Base-by-base conservation (phyloP, 1,140 invertebrate genomes). In the Caerostris darwini region DNA sequence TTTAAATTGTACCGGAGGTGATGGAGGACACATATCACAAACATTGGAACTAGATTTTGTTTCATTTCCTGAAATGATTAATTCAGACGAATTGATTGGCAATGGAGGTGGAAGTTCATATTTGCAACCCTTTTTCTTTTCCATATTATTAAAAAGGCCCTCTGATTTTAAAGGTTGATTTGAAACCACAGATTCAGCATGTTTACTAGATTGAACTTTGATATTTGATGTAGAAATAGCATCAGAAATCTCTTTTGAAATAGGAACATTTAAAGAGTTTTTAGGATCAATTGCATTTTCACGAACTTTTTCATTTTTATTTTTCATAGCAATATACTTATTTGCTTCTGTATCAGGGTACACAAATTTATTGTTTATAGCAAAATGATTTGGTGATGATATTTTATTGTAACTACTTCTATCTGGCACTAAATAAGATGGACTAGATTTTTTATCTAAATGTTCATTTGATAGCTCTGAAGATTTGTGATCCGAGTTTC, bases 1-100 rank as follows among this genome's bases (percentile, higher is more conserved):
- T 92, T 81, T 94, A 69, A 95, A 95, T 54, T 95, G 94, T 7
- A 92, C 88, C 56, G 94, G 94, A 19, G 94, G 94, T 12, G 94
- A 95, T 34, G 94, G 94, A 50, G 94, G 94, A 53, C 94, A 94
- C 14, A 95, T 88, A 81, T 95, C 94, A 94, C 87, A 94, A 50
- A 94, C 61, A 94, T 53, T 90, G 10, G 93, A 94, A 58, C 7
- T 83, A 57, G 61, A 14, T 71, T 69, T 71, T 19, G 58, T 7
- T 19, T 90, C 87, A 89, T 17, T 10, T 19, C n/a, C 57, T 14
- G 59, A 83, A 83, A 3, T 64, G 6, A 53, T 34, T 17, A 17
- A 10, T 1, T 71, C 54, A 50, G 56, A 3, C 58, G 81, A 90
- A 50, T 58, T 67, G 17, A 94, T n/a, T n/a, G 92, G 82, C 14